Percentiles rank a stretch among this genome's conserved stretches.
Evolutionary conservation across 2,113 vertebrate genomes (phyloP).

Genomic region (Nycticebus coucang): DNA sequence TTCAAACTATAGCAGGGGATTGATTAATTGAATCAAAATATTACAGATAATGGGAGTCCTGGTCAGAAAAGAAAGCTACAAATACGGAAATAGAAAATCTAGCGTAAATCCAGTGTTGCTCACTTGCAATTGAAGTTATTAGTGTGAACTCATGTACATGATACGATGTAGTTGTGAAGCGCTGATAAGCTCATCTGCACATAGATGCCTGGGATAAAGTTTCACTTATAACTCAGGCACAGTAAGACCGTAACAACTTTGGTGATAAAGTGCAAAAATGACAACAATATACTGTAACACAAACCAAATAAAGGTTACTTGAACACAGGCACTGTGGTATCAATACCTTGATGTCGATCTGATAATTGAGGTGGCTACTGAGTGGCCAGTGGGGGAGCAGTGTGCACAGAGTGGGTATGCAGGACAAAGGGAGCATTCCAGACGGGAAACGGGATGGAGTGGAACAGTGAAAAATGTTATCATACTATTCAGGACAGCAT

Average conservation of each 20-base stretch:
- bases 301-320: neutral
- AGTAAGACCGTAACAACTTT: neutral
- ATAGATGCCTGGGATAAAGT: neutral
- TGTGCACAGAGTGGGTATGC: neutral
- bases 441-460: neutral
- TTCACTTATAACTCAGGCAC: neutral
- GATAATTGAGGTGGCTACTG: neutral
- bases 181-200: too few relatives aligned
- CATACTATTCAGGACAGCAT: neutral
- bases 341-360: neutral
- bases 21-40: neutral
- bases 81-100: neutral
- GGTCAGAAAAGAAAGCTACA: neutral
- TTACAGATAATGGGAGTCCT: neutral
- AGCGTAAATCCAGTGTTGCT: neutral
- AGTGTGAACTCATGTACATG: neutral
- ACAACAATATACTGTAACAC: neutral
- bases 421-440: neutral
- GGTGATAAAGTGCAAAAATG: neutral
- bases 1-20: neutral
- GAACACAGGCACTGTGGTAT: neutral
- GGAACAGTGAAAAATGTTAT: neutral
- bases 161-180: neutral
- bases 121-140: neutral
- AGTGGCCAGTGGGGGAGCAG: neutral